Percentiles rank a stretch among this genome's conserved stretches.
Evolutionary conservation across 2,113 vertebrate species (phyloP).

Genomic region (Otolemur garnettii): DNA sequence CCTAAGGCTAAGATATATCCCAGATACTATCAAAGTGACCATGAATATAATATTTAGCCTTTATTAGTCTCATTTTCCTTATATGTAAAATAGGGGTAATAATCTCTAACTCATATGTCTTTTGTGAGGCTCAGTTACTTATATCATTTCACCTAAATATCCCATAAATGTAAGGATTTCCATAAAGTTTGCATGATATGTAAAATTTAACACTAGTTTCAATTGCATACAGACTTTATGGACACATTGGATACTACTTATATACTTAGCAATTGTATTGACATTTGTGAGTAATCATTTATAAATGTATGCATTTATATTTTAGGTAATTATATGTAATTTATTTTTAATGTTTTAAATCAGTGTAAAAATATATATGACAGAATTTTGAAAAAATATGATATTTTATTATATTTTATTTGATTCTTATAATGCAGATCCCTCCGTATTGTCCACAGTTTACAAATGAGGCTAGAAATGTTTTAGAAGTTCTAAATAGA

Average conservation of each 20-base stretch:
- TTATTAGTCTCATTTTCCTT: not conserved
- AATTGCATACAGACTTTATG: no score
- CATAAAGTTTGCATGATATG: no score
- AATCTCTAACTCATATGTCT: not conserved
- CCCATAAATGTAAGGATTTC: no score
- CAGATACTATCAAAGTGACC: not conserved
- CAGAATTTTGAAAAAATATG: slow-evolving; percentile 4
- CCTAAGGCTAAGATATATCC: not conserved
- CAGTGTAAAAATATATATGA: not conserved
- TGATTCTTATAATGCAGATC: not conserved
- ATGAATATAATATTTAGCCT: not conserved
- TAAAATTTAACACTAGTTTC: no score
- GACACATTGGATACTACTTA: not conserved
- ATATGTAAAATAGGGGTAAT: not conserved
- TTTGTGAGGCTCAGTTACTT: not conserved
- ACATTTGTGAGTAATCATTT: not conserved
- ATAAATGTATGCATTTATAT: not conserved
- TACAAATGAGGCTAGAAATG: not conserved
- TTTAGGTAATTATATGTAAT: not conserved
- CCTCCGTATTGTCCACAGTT: not conserved
- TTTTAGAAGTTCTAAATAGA: not conserved
- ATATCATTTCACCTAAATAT: not conserved
- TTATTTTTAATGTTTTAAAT: not conserved
- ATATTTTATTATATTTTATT: not conserved
- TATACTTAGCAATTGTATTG: not conserved